A percentile compares a stretch with the other conserved stretches of the same genome.
phyloP scores from a whole-genome alignment of 1,140 invertebrate species.

The Pteromalus puparum region DNA sequence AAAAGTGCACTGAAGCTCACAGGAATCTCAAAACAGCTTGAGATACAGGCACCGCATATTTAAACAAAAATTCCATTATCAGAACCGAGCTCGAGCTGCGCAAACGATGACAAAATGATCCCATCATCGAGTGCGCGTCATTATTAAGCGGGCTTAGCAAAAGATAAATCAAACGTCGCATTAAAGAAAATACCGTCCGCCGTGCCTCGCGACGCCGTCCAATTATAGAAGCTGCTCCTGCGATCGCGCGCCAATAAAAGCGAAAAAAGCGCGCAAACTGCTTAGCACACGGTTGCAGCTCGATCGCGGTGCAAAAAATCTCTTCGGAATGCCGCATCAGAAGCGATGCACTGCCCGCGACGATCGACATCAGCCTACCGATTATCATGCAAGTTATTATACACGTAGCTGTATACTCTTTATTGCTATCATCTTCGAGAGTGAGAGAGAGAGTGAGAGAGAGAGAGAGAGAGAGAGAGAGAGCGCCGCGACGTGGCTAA shows the following conservation, averaged over 20 bases:
- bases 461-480: too few species aligned
- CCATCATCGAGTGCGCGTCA: too few species aligned
- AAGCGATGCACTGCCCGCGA: background rate
- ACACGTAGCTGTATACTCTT: background rate
- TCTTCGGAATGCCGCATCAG: background rate
- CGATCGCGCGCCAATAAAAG: background rate
- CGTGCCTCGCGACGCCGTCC: background rate
- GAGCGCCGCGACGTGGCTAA: background rate
- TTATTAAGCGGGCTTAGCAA: background rate
- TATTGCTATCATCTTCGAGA: conserved; percentile 11
- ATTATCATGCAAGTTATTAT: conserved; percentile 9
- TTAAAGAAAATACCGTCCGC: background rate
- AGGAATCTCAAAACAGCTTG: too few species aligned
- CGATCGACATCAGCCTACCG: background rate
- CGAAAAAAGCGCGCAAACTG: background rate
- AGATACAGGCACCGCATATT: too few species aligned
- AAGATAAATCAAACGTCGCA: background rate
- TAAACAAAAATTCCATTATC: too few species aligned
- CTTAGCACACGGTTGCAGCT: background rate
- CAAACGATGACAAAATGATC: too few species aligned
- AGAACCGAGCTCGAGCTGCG: too few species aligned
- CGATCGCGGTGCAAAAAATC: background rate
- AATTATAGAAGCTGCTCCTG: conserved; percentile 5
- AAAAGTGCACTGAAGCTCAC: too few species aligned
- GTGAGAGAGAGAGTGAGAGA: too few species aligned